Conservation (phyloP, 1,140 invertebrate genomes). For the Pseudomyrmex dendroicus region DNA sequence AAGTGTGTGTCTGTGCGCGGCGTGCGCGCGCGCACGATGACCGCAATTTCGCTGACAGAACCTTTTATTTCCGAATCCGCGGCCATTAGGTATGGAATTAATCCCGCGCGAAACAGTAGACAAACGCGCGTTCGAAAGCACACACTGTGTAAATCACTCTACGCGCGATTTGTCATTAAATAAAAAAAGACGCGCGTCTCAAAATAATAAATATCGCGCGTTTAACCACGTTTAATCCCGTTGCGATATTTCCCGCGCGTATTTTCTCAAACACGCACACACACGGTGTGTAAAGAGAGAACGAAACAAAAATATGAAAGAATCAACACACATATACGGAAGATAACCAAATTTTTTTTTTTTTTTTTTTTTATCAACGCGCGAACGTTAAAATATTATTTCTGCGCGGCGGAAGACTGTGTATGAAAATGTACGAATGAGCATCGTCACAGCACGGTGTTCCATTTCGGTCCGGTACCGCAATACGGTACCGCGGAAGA, state of each 20-base stretch:
- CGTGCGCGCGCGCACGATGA: not conserved
- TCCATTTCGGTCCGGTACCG: not conserved
- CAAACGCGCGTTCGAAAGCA: slow-evolving; percentile 9
- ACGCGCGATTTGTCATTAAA: not conserved
- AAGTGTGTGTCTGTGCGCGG: too few species aligned
- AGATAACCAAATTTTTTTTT: not conserved
- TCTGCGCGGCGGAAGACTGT: too few species aligned
- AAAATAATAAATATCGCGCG: not conserved
- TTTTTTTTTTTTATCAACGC: not conserved
- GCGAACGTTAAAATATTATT: not conserved
- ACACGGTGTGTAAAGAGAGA: too few species aligned
- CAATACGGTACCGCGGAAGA: not conserved
- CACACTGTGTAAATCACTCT: not conserved
- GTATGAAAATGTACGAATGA: not conserved
- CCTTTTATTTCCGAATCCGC: slow-evolving; percentile 23
- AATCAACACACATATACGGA: not conserved
- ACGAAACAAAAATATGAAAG: too few species aligned
- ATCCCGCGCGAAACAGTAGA: slow-evolving; percentile 14
- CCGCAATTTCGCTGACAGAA: slow-evolving; percentile 6
- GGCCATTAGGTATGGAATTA: slow-evolving; percentile 1
- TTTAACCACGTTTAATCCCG: not conserved
- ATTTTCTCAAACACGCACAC: too few species aligned
- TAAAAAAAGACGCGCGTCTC: not conserved
- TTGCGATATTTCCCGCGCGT: not conserved
- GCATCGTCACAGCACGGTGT: not conserved